Percentiles rank a stretch among this genome's conserved stretches.
Conservation (phyloP, 2,888 invertebrate species). For the Coremacera marginata region DNA sequence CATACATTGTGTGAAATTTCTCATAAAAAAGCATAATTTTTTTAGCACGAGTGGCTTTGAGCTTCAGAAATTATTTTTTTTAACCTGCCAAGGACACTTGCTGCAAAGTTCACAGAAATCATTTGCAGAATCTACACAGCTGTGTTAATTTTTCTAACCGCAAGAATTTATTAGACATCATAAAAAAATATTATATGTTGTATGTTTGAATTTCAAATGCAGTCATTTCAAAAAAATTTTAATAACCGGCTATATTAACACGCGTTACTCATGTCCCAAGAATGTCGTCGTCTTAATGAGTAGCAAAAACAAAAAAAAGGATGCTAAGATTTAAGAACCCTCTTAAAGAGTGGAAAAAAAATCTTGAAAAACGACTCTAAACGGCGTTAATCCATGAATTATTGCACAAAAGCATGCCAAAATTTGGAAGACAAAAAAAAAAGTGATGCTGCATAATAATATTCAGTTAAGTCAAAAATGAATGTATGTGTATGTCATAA, state of each 20-base stretch:
- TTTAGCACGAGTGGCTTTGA: neutral
- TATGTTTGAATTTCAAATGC: conserved; percentile 15
- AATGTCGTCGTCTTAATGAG: conserved; percentile 32
- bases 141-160: neutral
- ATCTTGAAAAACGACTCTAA: conserved; percentile 53
- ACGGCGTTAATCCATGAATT: conserved; percentile 68
- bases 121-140: neutral
- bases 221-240: neutral
- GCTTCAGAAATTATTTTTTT: neutral
- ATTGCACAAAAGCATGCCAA: conserved; percentile 68
- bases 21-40: neutral
- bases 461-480: neutral
- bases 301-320: neutral
- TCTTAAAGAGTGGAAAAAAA: neutral
- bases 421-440: conserved; percentile 54
- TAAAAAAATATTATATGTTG: neutral
- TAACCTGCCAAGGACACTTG: conserved; percentile 28
- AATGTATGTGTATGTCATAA: neutral
- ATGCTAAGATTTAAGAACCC: neutral
- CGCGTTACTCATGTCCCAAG: conserved; percentile 23
- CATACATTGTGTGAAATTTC: neutral
- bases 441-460: conserved; percentile 12
- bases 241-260: neutral
- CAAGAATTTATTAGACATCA: neutral
- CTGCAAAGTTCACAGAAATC: conserved; percentile 14